Conservation (phyloP, 2,888 invertebrate species). For the Blastobasis lacticolella region DNA sequence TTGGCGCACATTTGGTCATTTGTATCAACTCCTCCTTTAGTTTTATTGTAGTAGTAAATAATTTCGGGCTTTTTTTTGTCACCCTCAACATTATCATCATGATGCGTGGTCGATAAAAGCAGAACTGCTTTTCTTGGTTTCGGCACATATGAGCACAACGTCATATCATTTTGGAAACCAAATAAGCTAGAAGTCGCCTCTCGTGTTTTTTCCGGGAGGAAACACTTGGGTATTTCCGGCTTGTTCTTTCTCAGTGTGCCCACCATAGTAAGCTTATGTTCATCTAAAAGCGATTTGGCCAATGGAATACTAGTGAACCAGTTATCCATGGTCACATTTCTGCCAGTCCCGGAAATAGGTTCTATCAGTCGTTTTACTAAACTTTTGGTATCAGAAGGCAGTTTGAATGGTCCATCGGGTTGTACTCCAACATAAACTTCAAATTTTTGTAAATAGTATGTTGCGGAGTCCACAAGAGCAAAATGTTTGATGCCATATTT, state of each 20-base stretch:
- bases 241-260: constrained; percentile 19
- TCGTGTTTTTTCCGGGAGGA: constrained; percentile 5
- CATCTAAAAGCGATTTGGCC: constrained; percentile 4
- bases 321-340: constrained; percentile 7
- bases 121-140: constrained; percentile 7
- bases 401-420: constrained; percentile 9
- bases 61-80: constrained; percentile 1
- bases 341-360: constrained; percentile 7
- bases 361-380: constrained; percentile 5
- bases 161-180: constrained; percentile 7
- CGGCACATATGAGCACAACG: constrained; percentile 6
- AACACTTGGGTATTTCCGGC: constrained; percentile 12
- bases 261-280: constrained; percentile 13
- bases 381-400: constrained; percentile 3
- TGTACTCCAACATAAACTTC: constrained; percentile 9
- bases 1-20: constrained; percentile 4
- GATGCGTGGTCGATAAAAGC: constrained; percentile 9
- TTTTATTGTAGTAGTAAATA: constrained; percentile 3
- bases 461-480: constrained; percentile 7
- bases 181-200: neutral
- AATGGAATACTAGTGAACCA: constrained; percentile 8
- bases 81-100: constrained; percentile 4
- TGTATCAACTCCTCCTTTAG: constrained; percentile 5
- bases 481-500: constrained; percentile 9
- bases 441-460: constrained; percentile 9